phyloP scores from a whole-genome alignment of 2,888 invertebrate species.

The Graphium colonna region DNA sequence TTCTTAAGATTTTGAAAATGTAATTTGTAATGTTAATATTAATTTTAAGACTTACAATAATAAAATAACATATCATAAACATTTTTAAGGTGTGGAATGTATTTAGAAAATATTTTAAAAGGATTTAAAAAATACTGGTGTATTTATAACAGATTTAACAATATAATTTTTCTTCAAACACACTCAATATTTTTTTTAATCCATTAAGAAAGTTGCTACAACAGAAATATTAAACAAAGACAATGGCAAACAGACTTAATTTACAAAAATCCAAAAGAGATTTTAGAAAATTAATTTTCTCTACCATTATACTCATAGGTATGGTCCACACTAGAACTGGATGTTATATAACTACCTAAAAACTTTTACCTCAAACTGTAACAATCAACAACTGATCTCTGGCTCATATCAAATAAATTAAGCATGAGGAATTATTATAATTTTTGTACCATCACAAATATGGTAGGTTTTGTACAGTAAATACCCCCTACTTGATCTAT shows the following conservation, averaged over 20 bases:
- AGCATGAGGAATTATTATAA: slow-evolving; percentile 21
- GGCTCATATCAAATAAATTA: slow-evolving; percentile 39
- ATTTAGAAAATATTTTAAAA: slow-evolving; percentile 10
- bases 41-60: not conserved
- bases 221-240: slow-evolving; percentile 12
- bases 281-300: not conserved
- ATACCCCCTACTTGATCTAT: slow-evolving; percentile 33
- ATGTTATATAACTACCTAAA: slow-evolving; percentile 26
- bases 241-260: slow-evolving; percentile 18
- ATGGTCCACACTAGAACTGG: slow-evolving; percentile 42
- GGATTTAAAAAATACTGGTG: slow-evolving; percentile 38
- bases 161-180: slow-evolving; percentile 34
- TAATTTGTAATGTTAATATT: not conserved
- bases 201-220: slow-evolving; percentile 13
- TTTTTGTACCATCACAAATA: slow-evolving; percentile 8
- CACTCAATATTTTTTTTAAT: not conserved
- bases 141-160: slow-evolving; percentile 35
- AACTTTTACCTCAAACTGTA: slow-evolving; percentile 51
- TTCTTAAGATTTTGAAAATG: not conserved
- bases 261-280: not conserved
- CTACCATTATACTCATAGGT: slow-evolving; percentile 8
- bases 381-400: slow-evolving; percentile 51
- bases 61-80: slow-evolving; percentile 3
- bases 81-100: slow-evolving; percentile 1
- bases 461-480: slow-evolving; percentile 10